phyloP scores from a whole-genome alignment of 2,797 vertebrate genomes.

The Gymnoscopelus braueri region DNA sequence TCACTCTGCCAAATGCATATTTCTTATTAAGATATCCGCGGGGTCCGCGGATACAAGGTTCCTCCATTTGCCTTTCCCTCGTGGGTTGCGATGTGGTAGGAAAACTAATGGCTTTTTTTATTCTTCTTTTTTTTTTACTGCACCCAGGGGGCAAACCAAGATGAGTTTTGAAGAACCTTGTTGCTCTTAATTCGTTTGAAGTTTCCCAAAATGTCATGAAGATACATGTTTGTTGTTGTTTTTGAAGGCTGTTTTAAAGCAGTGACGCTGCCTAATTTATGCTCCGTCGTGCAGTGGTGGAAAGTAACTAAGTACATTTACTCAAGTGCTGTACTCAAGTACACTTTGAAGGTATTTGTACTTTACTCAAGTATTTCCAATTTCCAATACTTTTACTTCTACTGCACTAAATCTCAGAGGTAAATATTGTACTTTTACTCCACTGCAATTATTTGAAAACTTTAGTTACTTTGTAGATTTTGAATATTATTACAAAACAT shows the following conservation, averaged over 20 bases:
- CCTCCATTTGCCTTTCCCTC: slow-evolving; percentile 50
- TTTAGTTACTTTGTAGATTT: too few species aligned
- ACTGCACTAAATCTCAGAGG: too few species aligned
- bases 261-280: too few species aligned
- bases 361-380: too few species aligned
- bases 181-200: slow-evolving; percentile 63
- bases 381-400: too few species aligned
- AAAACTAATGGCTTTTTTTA: slow-evolving; percentile 63
- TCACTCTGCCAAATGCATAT: slow-evolving; percentile 44
- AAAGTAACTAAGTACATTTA: too few species aligned
- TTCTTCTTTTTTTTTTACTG: slow-evolving; percentile 51
- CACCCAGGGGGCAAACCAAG: slow-evolving; percentile 60
- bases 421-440: too few species aligned
- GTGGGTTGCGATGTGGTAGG: slow-evolving; percentile 41
- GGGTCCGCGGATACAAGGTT: slow-evolving; percentile 65
- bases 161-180: slow-evolving; percentile 71
- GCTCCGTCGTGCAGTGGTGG: too few species aligned
- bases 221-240: slow-evolving; percentile 67
- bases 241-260: slow-evolving; percentile 12
- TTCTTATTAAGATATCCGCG: slow-evolving; percentile 54
- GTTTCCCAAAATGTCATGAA: slow-evolving; percentile 70
- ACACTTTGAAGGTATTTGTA: too few species aligned
- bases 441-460: too few species aligned
- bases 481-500: too few species aligned
- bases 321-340: too few species aligned